Evolutionary conservation across 2,888 invertebrate genomes (phyloP).

Genomic region (Catonia carolina): DNA sequence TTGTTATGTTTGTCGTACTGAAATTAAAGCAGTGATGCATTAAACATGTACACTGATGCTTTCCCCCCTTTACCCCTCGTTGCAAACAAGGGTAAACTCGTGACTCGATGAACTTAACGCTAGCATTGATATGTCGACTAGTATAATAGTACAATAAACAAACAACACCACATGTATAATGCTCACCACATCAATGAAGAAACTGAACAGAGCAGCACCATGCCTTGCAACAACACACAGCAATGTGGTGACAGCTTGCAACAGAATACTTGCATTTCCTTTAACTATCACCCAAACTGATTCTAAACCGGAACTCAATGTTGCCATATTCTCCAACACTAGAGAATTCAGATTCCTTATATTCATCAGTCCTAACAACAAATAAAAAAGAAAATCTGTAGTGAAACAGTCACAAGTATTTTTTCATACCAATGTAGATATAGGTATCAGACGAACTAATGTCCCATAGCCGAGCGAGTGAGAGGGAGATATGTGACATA

Average conservation of each 20-base stretch:
- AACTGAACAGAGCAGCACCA: conserved; percentile 83
- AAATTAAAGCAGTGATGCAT: too few relatives aligned
- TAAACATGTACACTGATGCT: too few relatives aligned
- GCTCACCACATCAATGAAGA: conserved; percentile 74
- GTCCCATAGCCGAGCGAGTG: too few relatives aligned
- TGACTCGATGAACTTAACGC: too few relatives aligned
- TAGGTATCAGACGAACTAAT: too few relatives aligned
- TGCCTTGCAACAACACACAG: conserved; percentile 81
- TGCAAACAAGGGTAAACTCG: too few relatives aligned
- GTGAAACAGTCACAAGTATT: conserved; percentile 3
- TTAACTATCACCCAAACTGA: conserved; percentile 86
- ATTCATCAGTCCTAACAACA: conserved; percentile 56
- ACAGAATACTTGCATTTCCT: conserved; percentile 79
- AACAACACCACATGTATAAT: too few relatives aligned
- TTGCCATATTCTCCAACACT: conserved; percentile 85
- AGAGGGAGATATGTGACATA: too few relatives aligned
- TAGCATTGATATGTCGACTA: too few relatives aligned
- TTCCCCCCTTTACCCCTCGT: too few relatives aligned
- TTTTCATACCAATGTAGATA: background rate
- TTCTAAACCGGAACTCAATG: conserved; percentile 76
- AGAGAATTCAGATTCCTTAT: conserved; percentile 68
- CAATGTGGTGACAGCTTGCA: conserved; percentile 79
- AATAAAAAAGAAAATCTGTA: background rate
- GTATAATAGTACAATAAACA: too few relatives aligned
- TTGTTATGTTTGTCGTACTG: too few relatives aligned